phyloP scores from a whole-genome alignment of 2,797 vertebrate genomes.

The Acanthis flammea region DNA sequence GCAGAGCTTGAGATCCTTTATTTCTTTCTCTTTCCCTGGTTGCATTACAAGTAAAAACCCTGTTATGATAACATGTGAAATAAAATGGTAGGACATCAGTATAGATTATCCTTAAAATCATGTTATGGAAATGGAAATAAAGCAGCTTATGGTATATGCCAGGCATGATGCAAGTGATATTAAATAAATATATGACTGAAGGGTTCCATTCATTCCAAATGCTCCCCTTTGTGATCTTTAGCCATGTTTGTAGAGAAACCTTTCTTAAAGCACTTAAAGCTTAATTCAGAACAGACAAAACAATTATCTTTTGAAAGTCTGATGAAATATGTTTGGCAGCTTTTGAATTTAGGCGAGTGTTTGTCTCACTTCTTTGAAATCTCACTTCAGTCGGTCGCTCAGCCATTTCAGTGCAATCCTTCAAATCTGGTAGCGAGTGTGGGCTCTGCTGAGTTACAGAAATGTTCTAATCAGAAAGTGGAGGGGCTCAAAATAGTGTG shows the following conservation, averaged over 20 bases:
- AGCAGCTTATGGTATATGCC: background rate
- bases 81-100: slow-evolving; percentile 7
- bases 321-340: slow-evolving; percentile 59
- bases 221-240: slow-evolving; percentile 44
- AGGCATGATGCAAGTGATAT: slow-evolving; percentile 6
- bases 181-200: slow-evolving; percentile 30
- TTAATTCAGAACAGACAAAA: slow-evolving; percentile 62
- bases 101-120: slow-evolving; percentile 28
- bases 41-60: background rate
- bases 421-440: background rate
- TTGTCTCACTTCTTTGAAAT: slow-evolving; percentile 52
- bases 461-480: background rate
- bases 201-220: slow-evolving; percentile 44
- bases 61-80: background rate
- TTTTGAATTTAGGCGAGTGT: slow-evolving; percentile 29
- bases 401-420: background rate
- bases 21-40: background rate
- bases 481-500: background rate
- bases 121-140: slow-evolving; percentile 38
- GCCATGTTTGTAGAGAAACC: slow-evolving; percentile 49
- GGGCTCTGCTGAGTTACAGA: background rate
- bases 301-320: slow-evolving; percentile 61
- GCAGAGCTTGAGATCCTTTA: background rate
- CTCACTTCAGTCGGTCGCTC: background rate
- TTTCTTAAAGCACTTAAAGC: slow-evolving; percentile 43